These are phyloP conservation scores for Nymphicus hollandicus DNA, from an alignment of 2,113 vertebrate species.

Conservation along the genomic window DNA sequence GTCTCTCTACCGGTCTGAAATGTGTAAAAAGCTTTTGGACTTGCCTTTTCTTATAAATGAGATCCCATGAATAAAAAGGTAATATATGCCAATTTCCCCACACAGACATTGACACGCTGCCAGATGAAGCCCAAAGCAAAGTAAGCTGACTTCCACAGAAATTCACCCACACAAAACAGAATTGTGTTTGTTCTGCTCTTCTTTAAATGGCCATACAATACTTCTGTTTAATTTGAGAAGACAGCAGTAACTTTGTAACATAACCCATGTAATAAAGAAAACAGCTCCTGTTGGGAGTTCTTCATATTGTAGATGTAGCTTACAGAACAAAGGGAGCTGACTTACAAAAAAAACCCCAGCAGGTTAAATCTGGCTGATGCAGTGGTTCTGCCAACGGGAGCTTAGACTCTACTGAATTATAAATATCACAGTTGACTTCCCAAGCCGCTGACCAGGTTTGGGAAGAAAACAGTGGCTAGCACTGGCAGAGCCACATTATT, in stretches of 20 bases:
- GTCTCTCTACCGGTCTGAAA: neutral
- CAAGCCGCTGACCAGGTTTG: neutral
- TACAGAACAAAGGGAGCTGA: neutral
- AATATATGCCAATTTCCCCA: neutral
- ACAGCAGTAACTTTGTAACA: neutral
- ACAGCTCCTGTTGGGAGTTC: neutral
- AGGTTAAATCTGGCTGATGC: neutral
- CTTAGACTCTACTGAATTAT: neutral
- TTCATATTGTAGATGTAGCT: neutral
- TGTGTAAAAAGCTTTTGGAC: neutral
- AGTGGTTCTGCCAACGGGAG: neutral
- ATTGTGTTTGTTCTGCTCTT: constrained; percentile 13
- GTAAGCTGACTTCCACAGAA: constrained; percentile 1
- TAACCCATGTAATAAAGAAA: neutral
- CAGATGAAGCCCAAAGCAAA: constrained; percentile 2
- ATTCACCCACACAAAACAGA: constrained; percentile 19
- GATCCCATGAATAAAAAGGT: neutral
- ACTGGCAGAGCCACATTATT: neutral
- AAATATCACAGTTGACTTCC: neutral
- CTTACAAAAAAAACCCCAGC: neutral
- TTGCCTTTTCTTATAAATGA: neutral
- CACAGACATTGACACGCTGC: neutral
- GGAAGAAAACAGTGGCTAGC: neutral
- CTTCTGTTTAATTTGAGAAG: constrained; percentile 34
- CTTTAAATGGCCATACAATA: neutral